phyloP scores from a whole-genome alignment of 2,888 invertebrate species.

The Rhamphomyia laevipes region DNA sequence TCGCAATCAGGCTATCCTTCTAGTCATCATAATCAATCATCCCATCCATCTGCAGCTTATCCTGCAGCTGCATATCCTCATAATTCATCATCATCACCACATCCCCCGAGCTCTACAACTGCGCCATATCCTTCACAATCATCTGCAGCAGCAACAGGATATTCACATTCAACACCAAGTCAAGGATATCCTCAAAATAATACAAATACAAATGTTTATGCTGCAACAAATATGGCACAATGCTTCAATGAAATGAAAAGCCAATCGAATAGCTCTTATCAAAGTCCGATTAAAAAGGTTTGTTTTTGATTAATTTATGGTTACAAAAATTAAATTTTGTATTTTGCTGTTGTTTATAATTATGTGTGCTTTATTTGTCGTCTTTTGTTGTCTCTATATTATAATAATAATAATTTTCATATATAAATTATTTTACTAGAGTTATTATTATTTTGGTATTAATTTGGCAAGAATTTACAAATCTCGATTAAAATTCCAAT shows the following conservation, averaged over 20 bases:
- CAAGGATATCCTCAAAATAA: conserved; percentile 22
- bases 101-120: conserved; percentile 4
- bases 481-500: too few relatives aligned
- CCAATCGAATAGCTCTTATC: too few relatives aligned
- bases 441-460: too few relatives aligned
- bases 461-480: too few relatives aligned
- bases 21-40: conserved; percentile 5
- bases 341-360: too few relatives aligned
- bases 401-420: not conserved
- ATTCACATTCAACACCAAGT: not conserved
- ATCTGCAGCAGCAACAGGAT: not conserved
- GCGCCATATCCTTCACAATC: not conserved
- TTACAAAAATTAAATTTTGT: not conserved
- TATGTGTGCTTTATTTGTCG: not conserved
- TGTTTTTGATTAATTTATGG: conserved; percentile 18
- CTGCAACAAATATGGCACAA: conserved; percentile 23
- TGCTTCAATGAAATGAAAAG: conserved; percentile 25
- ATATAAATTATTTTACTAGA: not conserved
- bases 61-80: conserved; percentile 5
- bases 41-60: conserved; percentile 13
- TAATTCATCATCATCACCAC: not conserved
- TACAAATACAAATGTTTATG: conserved; percentile 19
- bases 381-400: conserved; percentile 9
- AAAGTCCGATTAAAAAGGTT: conserved; percentile 28
- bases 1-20: conserved; percentile 19